Evolutionary conservation across 2,113 vertebrate genomes (phyloP).

Genomic region (Paradisaea rubra): DNA sequence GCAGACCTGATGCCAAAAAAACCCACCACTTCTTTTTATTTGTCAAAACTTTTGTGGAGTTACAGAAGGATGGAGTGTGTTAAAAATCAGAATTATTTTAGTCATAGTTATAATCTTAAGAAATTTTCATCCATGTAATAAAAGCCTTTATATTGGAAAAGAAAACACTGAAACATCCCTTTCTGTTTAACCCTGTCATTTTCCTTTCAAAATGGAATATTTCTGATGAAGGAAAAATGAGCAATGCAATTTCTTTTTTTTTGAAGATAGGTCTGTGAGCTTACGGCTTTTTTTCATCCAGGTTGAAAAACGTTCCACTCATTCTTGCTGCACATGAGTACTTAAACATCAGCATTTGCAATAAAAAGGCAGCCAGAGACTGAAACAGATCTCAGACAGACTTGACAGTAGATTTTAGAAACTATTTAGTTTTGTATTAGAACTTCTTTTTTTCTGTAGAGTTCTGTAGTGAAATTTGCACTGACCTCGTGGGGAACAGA

Average conservation of each 20-base stretch:
- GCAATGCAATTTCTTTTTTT: background rate
- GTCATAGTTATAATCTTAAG: background rate
- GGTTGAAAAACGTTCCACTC: background rate
- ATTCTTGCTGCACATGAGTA: background rate
- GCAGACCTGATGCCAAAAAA: background rate
- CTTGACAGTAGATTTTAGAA: background rate
- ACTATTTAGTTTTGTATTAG: background rate
- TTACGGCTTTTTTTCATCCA: background rate
- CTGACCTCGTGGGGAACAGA: accelerated
- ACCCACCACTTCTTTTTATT: background rate
- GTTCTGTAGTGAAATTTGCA: background rate
- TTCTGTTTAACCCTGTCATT: background rate
- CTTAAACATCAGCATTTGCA: background rate
- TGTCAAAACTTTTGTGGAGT: background rate
- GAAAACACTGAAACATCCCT: accelerated
- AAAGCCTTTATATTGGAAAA: background rate
- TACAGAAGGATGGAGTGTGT: background rate
- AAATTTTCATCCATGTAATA: background rate
- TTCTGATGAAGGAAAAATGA: background rate
- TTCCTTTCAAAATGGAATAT: background rate
- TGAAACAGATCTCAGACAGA: background rate
- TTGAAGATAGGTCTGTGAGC: background rate
- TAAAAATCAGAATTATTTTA: background rate
- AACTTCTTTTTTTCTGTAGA: background rate
- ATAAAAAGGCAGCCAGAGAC: background rate